phyloP scores from a whole-genome alignment of 2,113 vertebrate genomes.

The Piprites chloris region DNA sequence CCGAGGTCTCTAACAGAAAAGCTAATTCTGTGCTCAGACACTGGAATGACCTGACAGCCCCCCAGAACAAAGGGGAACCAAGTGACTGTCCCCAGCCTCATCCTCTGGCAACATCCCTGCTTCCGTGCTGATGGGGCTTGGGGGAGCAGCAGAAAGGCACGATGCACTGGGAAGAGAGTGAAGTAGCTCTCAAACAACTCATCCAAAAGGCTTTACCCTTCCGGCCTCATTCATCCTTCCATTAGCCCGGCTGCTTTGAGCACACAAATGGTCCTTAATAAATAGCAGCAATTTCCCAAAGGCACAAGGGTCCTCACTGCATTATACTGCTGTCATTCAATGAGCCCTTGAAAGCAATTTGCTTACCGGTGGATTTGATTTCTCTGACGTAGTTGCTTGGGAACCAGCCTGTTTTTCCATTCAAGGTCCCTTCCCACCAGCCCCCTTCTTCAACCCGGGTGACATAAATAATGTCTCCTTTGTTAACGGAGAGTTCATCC shows the following conservation, averaged over 20 bases:
- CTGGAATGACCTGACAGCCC: background rate
- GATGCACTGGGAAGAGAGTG: background rate
- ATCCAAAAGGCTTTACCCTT: background rate
- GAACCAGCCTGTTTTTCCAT: constrained; percentile 95
- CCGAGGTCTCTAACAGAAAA: background rate
- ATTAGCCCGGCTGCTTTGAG: background rate
- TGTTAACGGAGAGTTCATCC: constrained; percentile 93
- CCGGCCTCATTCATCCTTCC: background rate
- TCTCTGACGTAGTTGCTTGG: constrained; percentile 98
- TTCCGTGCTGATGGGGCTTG: background rate
- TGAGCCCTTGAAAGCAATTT: background rate
- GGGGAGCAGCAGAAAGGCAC: background rate
- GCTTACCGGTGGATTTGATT: constrained; percentile 93
- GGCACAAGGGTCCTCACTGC: background rate
- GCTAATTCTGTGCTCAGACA: background rate
- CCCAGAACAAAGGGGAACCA: background rate
- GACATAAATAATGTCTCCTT: constrained; percentile 94
- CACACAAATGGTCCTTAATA: background rate
- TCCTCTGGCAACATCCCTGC: background rate
- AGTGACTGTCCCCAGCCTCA: background rate
- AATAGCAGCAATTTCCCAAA: constrained; percentile 28
- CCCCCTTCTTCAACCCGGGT: constrained; percentile 95
- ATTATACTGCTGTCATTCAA: background rate
- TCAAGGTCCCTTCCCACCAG: constrained; percentile 96
- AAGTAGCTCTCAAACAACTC: background rate